Evolutionary conservation across 2,113 vertebrate genomes (phyloP).

Genomic region (Sakesphorus luctuosus): DNA sequence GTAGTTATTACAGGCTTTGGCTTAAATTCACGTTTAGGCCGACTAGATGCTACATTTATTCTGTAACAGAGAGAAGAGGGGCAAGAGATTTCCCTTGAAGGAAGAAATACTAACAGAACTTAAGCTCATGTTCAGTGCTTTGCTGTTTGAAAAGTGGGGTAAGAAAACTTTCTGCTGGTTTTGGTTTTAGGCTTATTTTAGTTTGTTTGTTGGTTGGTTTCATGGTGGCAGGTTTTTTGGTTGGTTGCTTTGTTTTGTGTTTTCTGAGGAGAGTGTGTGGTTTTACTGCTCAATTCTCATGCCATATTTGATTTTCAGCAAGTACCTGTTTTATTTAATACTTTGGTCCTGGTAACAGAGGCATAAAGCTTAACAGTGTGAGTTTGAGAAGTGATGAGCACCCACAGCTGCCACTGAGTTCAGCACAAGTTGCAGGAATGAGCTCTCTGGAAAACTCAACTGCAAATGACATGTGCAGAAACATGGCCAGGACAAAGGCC

Average conservation of each 20-base stretch:
- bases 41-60: constrained; percentile 80
- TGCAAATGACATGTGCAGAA: neutral
- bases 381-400: constrained; percentile 16
- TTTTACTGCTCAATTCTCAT: neutral
- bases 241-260: neutral
- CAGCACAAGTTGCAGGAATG: constrained; percentile 9
- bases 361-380: constrained; percentile 7
- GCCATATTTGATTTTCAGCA: neutral
- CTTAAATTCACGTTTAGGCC: constrained; percentile 84
- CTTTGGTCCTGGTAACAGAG: neutral
- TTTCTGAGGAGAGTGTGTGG: neutral
- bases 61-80: constrained; percentile 69
- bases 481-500: constrained; percentile 1
- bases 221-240: rapidly evolving
- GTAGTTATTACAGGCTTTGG: constrained; percentile 79
- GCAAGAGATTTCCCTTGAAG: neutral
- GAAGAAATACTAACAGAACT: neutral
- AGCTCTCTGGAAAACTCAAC: neutral
- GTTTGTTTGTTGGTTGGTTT: neutral
- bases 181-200: neutral
- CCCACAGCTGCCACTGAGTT: constrained; percentile 27
- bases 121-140: neutral
- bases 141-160: neutral
- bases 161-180: neutral
- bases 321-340: neutral